Base-by-base conservation (phyloP, 2,113 vertebrate species). In the Syngnathus scovelli region DNA sequence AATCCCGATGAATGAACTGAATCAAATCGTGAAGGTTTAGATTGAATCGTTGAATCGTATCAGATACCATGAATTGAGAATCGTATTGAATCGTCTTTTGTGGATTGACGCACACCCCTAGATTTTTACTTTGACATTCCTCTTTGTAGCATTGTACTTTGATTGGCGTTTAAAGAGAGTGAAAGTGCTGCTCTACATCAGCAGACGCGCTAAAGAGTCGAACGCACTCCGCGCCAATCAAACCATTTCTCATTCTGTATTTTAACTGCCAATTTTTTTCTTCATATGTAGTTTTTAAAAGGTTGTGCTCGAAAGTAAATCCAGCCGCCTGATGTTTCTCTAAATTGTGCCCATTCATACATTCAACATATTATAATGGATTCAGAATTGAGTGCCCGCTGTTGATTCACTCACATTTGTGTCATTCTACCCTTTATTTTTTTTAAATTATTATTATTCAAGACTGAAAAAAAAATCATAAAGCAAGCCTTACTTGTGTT, bases 381-480 rank as follows among this genome's bases (percentile, higher is more conserved):
- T 70, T 19, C 70, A 44, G 36, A 68, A 33, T 55, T 23, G 10
- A 61, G 4, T 15, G 16, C 16, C 61, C 48, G 69, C 49, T 67
- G 51, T 56, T 61, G 38, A 71, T 21, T 13, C 56, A 33, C 65
- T 49, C 37, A 60, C 27, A 71, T 61, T 67, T 48, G 2, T 3
- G 23, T 67, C 61, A 51, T 67, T 72, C 48, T 61, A 69, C 71
- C 36, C 39, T 60, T 18, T 23, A 56, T 54, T 68, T 68, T 48
- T 19, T 69, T 58, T 43, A 1, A 43, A 43, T 43, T 43, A 1
- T 64, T 43, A 10, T 43, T 43, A 72, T 70, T 33, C 68, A 72
- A 68, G 49, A 2, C 74, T 52, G 59, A 71, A 70, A 83, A 80
- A 80, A 77, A 83, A 77, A 81, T 59, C 61, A 69, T 0, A 12